A percentile compares a stretch with the other conserved stretches of the same genome.
These are phyloP conservation scores for Entomyzon cyanotis DNA, from an alignment of 2,113 vertebrate genomes.

Conservation along the genomic window DNA sequence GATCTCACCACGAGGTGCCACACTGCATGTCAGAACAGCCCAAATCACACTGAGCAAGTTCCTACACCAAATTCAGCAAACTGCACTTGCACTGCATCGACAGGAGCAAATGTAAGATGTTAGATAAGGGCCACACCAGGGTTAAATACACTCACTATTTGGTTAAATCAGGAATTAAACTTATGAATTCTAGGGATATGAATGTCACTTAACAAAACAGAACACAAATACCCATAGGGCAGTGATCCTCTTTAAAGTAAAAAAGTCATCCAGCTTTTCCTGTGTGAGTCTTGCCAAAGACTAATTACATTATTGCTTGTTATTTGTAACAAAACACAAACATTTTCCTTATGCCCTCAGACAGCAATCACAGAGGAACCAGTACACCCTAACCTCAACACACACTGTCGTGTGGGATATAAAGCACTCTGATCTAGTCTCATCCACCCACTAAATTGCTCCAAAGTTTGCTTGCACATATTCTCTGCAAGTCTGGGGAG, in stretches of 20 bases:
- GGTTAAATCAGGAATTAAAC: not conserved
- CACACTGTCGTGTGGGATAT: rapidly evolving
- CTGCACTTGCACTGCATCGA: rapidly evolving
- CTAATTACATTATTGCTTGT: not conserved
- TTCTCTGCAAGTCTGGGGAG: not conserved
- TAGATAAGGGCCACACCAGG: not conserved
- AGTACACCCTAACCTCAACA: not conserved
- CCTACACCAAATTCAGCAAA: not conserved
- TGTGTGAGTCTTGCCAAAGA: not conserved
- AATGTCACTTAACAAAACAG: not conserved
- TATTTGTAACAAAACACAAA: not conserved
- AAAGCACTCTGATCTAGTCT: not conserved
- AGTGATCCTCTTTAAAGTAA: not conserved
- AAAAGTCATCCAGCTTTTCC: not conserved
- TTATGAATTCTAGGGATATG: rapidly evolving
- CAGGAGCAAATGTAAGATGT: not conserved
- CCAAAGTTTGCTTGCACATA: slow-evolving; percentile 25
- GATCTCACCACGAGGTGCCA: not conserved
- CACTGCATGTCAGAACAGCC: not conserved
- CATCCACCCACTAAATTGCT: not conserved
- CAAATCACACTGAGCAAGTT: not conserved
- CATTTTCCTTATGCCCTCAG: not conserved
- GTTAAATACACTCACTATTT: not conserved
- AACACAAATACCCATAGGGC: not conserved
- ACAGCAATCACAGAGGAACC: not conserved